Percentiles rank a stretch among this genome's conserved stretches.
Conservation (phyloP, 2,113 vertebrate genomes). For the Daphoenositta chrysoptera region DNA sequence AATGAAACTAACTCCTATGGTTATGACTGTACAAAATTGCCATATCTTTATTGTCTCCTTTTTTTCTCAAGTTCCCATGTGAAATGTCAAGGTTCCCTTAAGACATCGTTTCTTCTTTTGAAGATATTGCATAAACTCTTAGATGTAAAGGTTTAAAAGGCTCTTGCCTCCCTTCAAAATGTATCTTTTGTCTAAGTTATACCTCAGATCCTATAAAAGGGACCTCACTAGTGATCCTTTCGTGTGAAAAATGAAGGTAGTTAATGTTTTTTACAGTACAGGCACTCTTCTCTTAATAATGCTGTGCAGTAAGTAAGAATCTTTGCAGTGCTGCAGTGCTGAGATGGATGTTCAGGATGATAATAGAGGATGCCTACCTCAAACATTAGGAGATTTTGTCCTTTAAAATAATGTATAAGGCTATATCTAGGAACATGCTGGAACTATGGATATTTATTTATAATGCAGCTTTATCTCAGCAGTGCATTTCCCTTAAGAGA, state of each 20-base stretch:
- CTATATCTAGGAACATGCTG: neutral
- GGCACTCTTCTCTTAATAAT: neutral
- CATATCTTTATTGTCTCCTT: neutral
- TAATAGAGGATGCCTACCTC: neutral
- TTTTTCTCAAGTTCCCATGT: neutral
- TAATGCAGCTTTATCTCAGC: neutral
- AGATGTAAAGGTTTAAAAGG: neutral
- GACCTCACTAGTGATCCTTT: neutral
- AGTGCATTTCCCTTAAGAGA: neutral
- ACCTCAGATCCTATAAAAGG: neutral
- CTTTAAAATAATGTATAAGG: neutral
- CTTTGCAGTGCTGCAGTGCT: neutral
- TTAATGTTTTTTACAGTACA: neutral
- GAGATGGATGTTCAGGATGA: neutral
- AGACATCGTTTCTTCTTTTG: neutral
- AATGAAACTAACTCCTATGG: neutral
- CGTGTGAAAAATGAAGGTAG: neutral
- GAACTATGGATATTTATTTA: conserved; percentile 12
- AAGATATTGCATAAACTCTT: neutral
- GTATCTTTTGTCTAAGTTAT: neutral
- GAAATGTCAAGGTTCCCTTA: neutral
- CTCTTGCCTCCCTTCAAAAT: neutral
- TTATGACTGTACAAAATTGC: neutral
- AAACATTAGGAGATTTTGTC: neutral
- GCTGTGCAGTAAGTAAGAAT: neutral